These are phyloP conservation scores for Tachina lurida DNA, from an alignment of 2,888 invertebrate genomes.

Conservation along the genomic window DNA sequence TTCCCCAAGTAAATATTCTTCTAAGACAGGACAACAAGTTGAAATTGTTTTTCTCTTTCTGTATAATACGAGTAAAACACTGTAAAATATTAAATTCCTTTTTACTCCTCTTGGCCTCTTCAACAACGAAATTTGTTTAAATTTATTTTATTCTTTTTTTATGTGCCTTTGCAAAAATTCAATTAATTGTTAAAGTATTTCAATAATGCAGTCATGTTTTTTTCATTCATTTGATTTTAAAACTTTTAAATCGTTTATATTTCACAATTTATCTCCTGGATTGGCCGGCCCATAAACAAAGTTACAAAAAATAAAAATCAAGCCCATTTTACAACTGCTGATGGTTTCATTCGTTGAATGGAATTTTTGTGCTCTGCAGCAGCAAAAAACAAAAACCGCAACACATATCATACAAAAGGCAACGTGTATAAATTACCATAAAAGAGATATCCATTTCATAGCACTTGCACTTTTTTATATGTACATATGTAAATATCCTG, in stretches of 20 bases:
- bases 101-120: neutral
- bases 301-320: neutral
- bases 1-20: neutral
- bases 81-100: too few species aligned
- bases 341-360: slow-evolving; percentile 38
- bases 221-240: slow-evolving; percentile 14
- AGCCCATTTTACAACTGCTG: slow-evolving; percentile 33
- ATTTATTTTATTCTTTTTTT: neutral
- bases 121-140: neutral
- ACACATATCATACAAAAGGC: slow-evolving; percentile 1
- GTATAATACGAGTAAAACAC: too few species aligned
- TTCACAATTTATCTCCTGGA: slow-evolving; percentile 40
- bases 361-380: neutral
- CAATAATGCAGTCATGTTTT: slow-evolving; percentile 15
- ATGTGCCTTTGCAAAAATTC: slow-evolving; percentile 39
- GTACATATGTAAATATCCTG: neutral
- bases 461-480: neutral
- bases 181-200: slow-evolving; percentile 60
- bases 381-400: slow-evolving; percentile 9
- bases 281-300: slow-evolving; percentile 46
- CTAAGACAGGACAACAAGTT: neutral
- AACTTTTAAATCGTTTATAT: neutral
- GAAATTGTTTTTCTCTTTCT: too few species aligned
- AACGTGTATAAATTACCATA: slow-evolving; percentile 46
- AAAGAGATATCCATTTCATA: slow-evolving; percentile 48